Base-by-base conservation (phyloP, 2,888 invertebrate genomes). In the Caenorhabditis sp. region DNA sequence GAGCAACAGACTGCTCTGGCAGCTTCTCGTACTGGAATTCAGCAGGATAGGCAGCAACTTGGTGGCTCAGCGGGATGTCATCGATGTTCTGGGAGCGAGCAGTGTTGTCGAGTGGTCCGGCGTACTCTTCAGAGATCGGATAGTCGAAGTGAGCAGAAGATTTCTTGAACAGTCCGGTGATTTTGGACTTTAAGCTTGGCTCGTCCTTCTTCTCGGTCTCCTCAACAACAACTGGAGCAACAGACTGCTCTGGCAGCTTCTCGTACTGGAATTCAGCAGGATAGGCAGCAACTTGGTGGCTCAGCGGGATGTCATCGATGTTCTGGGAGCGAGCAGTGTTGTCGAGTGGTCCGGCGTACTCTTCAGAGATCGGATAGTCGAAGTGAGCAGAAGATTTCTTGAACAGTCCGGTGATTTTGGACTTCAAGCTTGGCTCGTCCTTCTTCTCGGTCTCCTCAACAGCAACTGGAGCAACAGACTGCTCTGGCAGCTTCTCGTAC, bases 301-400 rank as follows among this genome's bases (percentile, higher is more conserved):
- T 32, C 22, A 55, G 48, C 20, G 82, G 81, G 6, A 70, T 27
- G 11, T 79, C 82, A 20, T 82, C 77, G 32, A 82, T 52, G 22
- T 82, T 81, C 15, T 24, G 15, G 41, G 55, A 24, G 15, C 20
- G 35, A 9, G 9, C 30, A 13, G 56, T 58, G 15, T 41, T 45
- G 13, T 72, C 63, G 30, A 78, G 26, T 43, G 74, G 78, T 24
- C 83, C 83, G 2, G 45, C 55, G 41, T 68, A 83, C 9, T 35
- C 17, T 27, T 73, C 83, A 26, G 83, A 56, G n/a, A 50, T 45
- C 46, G 83, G 82, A 48, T 83, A 83, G 59, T 82, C 83, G 22
- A 37, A 43, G 22, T 80, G 73, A 41, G 82, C 66, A n/a, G 78
- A 22, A 15, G 65, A 66, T 35, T 70, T 71, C 70, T 78, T 82